phyloP scores from a whole-genome alignment of 2,797 vertebrate species.

The Epinephelus awoara region DNA sequence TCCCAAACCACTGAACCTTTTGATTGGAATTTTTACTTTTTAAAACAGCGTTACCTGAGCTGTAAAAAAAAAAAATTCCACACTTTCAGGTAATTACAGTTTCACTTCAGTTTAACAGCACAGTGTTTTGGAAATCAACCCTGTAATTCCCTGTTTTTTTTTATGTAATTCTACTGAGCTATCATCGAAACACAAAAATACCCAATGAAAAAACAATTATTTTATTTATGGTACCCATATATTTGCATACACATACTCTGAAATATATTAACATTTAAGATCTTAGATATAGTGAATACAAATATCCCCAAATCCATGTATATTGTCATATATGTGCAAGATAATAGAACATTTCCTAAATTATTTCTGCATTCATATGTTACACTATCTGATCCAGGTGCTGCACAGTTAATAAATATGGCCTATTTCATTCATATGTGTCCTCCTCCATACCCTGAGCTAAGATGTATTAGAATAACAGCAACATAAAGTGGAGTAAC shows the following conservation, averaged over 20 bases:
- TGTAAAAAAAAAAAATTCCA: background rate
- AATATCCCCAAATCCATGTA: slow-evolving; percentile 84
- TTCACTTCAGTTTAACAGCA: background rate
- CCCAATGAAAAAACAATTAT: slow-evolving; percentile 77
- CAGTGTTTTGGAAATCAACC: background rate
- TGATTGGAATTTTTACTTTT: too few species aligned
- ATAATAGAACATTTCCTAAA: slow-evolving; percentile 76
- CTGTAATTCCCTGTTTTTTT: background rate
- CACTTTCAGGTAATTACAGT: background rate
- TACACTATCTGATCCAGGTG: slow-evolving; percentile 68
- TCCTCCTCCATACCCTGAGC: slow-evolving; percentile 73
- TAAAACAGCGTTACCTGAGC: too few species aligned
- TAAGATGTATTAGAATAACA: slow-evolving; percentile 47
- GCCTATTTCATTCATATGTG: slow-evolving; percentile 71
- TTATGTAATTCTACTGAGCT: background rate
- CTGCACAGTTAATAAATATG: slow-evolving; percentile 74
- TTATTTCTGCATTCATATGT: slow-evolving; percentile 77
- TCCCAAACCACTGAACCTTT: too few species aligned
- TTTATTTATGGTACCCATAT: slow-evolving; percentile 82
- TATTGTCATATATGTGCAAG: slow-evolving; percentile 74
- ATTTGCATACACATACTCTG: slow-evolving; percentile 83
- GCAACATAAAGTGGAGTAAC: slow-evolving; percentile 50
- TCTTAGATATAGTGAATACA: slow-evolving; percentile 84
- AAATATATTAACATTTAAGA: slow-evolving; percentile 84
- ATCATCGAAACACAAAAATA: slow-evolving; percentile 27